Evolutionary conservation across 2,113 vertebrate species (phyloP).

Genomic region (Eublepharis macularius): DNA sequence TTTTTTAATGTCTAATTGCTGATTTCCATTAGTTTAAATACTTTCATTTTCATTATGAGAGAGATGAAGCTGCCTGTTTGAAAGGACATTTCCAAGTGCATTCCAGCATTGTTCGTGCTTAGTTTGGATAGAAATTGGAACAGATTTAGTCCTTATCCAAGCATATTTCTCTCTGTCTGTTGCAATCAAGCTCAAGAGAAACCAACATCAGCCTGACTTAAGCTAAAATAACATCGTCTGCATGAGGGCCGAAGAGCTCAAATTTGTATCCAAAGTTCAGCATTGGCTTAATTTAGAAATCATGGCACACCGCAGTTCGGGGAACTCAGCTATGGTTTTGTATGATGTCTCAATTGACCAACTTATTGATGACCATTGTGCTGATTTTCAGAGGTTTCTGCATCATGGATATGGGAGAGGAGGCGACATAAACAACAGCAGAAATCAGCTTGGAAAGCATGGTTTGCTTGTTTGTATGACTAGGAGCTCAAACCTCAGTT

Average conservation of each 20-base stretch:
- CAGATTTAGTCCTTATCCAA: background rate
- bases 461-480: background rate
- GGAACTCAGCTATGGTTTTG: background rate
- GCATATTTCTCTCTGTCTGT: slow-evolving; percentile 11
- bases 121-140: background rate
- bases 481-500: background rate
- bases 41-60: background rate
- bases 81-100: background rate
- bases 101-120: background rate
- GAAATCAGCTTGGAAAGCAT: background rate
- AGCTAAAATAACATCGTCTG: background rate
- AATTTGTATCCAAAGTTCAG: background rate
- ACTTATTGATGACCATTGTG: background rate
- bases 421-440: background rate
- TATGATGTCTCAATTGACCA: background rate
- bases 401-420: background rate
- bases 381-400: background rate
- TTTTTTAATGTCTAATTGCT: no score
- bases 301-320: background rate
- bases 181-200: background rate
- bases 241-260: background rate
- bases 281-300: background rate
- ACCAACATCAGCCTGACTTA: background rate
- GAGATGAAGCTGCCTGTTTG: background rate
- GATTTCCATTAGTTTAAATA: background rate